phyloP scores from a whole-genome alignment of 2,888 invertebrate genomes.

The Pseudococcus jackbeardsleyi region DNA sequence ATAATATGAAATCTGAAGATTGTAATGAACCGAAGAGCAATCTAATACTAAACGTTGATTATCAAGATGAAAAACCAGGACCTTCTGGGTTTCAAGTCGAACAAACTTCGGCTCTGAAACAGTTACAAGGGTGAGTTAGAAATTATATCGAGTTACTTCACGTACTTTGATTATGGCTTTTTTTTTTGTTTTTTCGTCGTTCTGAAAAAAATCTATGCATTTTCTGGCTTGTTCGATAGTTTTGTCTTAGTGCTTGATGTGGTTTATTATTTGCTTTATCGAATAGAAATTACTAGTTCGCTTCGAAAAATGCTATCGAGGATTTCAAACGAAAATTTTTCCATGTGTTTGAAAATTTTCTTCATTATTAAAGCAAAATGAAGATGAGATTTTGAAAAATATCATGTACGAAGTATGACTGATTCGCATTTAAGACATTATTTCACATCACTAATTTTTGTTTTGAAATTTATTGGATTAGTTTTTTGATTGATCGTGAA shows the following conservation, averaged over 20 bases:
- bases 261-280: background rate
- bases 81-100: slow-evolving; percentile 31
- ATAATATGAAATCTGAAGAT: background rate
- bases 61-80: slow-evolving; percentile 31
- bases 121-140: slow-evolving; percentile 48
- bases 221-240: background rate
- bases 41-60: slow-evolving; percentile 13
- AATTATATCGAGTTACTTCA: background rate
- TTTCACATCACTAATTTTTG: too few relatives aligned
- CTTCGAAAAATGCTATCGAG: background rate
- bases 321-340: background rate
- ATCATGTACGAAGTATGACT: too few relatives aligned
- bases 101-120: slow-evolving; percentile 36
- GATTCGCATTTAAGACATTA: too few relatives aligned
- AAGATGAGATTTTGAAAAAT: background rate
- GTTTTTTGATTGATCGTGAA: too few relatives aligned
- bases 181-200: background rate
- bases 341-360: background rate
- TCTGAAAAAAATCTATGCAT: background rate
- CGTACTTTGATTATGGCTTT: background rate
- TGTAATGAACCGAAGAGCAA: background rate
- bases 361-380: background rate
- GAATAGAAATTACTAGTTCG: background rate
- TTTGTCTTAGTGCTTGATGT: background rate
- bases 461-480: too few relatives aligned